Conservation (phyloP, 2,797 vertebrate genomes). For the Oreochromis grahami region DNA sequence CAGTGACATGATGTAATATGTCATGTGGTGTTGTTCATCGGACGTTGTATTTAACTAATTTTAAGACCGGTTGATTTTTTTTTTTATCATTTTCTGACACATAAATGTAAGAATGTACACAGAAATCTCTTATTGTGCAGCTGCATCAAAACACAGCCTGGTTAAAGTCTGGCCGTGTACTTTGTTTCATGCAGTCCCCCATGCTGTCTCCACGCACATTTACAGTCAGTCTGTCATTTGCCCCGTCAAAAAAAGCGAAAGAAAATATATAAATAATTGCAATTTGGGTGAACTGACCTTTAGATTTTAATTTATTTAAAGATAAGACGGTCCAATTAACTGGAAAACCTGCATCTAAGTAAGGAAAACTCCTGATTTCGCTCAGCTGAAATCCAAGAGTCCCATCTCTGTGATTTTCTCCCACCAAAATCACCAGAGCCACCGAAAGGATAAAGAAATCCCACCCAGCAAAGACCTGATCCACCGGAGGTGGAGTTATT, state of each 20-base stretch:
- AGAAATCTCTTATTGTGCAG: neutral
- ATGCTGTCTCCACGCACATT: neutral
- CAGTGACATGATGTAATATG: neutral
- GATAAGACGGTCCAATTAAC: neutral
- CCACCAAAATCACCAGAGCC: constrained; percentile 3
- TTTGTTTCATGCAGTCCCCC: neutral
- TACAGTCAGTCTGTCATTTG: neutral
- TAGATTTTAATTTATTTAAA: neutral
- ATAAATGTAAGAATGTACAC: neutral
- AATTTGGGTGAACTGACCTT: constrained; percentile 8
- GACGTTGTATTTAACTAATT: neutral
- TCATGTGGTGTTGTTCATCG: neutral
- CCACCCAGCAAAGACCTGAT: constrained; percentile 8
- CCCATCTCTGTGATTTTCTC: neutral
- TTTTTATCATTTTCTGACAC: neutral
- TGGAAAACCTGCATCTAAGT: neutral
- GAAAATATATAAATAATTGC: neutral
- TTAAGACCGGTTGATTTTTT: neutral
- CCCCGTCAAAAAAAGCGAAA: neutral
- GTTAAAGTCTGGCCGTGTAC: neutral
- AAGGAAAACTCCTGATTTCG: neutral
- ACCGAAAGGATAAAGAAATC: neutral
- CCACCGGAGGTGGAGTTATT: neutral
- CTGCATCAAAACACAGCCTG: neutral
- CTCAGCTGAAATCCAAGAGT: neutral